Conservation (phyloP, 2,888 invertebrate genomes). For the Chirona hameri region DNA sequence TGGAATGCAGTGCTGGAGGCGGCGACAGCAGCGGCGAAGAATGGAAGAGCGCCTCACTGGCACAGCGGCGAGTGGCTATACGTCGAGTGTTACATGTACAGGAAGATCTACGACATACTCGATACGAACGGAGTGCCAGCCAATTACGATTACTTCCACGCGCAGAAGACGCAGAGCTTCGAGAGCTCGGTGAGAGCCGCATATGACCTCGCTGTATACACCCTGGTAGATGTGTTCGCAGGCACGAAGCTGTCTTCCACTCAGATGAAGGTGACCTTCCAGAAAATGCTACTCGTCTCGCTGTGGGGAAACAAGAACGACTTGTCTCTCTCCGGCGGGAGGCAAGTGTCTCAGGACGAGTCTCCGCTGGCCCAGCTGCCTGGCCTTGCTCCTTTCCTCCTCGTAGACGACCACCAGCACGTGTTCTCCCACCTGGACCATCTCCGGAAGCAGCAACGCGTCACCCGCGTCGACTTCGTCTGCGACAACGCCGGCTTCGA, state of each 20-base stretch:
- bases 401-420: conserved; percentile 29
- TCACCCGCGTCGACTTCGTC: conserved; percentile 59
- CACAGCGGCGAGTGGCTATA: conserved; percentile 82
- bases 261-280: not conserved
- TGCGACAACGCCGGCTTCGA: conserved; percentile 95
- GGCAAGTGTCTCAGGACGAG: conserved; percentile 51
- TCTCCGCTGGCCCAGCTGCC: conserved; percentile 58
- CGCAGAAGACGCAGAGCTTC: conserved; percentile 67
- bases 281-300: conserved; percentile 51
- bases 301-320: conserved; percentile 97
- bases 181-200: conserved; percentile 53
- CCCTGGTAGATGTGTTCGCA: conserved; percentile 43
- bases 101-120: conserved; percentile 56
- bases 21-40: not conserved
- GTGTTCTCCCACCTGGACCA: conserved; percentile 32
- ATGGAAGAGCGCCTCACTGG: conserved; percentile 52
- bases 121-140: conserved; percentile 52
- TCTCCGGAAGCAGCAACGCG: conserved; percentile 31
- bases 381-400: conserved; percentile 38
- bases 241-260: conserved; percentile 42
- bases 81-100: conserved; percentile 84
- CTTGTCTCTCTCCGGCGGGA: conserved; percentile 67
- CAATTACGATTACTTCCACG: conserved; percentile 70
- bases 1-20: conserved; percentile 36
- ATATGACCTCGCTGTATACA: conserved; percentile 41